Conservation (phyloP, 2,113 vertebrate species). For the Halichoeres trimaculatus region DNA sequence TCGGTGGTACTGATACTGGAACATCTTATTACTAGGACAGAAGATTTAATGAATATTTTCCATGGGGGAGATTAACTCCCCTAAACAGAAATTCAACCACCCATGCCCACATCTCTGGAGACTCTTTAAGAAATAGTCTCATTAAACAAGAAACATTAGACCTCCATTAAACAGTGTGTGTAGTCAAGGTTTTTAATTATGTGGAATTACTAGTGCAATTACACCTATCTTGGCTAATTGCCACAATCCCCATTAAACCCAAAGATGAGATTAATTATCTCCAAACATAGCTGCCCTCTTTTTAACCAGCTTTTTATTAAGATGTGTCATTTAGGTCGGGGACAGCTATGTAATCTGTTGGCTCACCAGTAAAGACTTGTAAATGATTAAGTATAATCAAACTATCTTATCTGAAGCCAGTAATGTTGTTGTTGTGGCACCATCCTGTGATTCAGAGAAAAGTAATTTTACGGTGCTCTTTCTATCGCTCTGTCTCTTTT, state of each 20-base stretch:
- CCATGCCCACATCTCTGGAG: slow-evolving; percentile 8
- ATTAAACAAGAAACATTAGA: slow-evolving; percentile 44
- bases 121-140: slow-evolving; percentile 18
- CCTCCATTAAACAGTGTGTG: slow-evolving; percentile 22
- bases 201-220: slow-evolving; percentile 48
- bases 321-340: slow-evolving; percentile 33
- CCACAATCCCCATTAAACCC: slow-evolving; percentile 55
- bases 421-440: slow-evolving; percentile 3
- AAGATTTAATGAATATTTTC: slow-evolving; percentile 7
- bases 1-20: background rate
- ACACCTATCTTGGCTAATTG: slow-evolving; percentile 47
- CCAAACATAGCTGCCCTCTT: slow-evolving; percentile 1
- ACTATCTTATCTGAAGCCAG: background rate
- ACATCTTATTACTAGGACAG: too few relatives aligned
- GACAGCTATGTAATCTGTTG: slow-evolving; percentile 15
- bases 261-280: slow-evolving; percentile 33
- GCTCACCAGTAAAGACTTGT: slow-evolving; percentile 5
- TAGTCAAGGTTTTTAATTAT: slow-evolving; percentile 59
- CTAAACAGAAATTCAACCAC: slow-evolving; percentile 33
- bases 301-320: slow-evolving; percentile 42
- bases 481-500: background rate
- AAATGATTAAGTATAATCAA: slow-evolving; percentile 22
- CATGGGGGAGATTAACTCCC: slow-evolving; percentile 8
- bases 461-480: background rate
- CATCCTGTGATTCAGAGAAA: background rate